A percentile compares a stretch with the other conserved stretches of the same genome.
phyloP scores from a whole-genome alignment of 2,888 invertebrate genomes.

The Drosophila helvetica region DNA sequence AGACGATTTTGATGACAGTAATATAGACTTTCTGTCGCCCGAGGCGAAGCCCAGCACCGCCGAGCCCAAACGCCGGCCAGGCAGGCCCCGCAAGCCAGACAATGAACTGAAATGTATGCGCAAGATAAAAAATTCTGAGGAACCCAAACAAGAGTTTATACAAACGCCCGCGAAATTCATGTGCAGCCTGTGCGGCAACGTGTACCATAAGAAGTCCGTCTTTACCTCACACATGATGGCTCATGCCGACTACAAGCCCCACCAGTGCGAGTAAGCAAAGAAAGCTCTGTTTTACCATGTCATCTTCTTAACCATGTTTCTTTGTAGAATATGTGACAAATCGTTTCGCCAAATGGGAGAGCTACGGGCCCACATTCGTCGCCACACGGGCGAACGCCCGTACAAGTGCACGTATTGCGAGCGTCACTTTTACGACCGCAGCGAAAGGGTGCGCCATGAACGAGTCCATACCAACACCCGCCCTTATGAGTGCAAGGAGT shows the following conservation, averaged over 20 bases:
- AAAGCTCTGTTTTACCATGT: not conserved
- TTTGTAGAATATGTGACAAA: slow-evolving; percentile 76
- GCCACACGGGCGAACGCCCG: slow-evolving; percentile 83
- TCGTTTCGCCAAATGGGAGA: slow-evolving; percentile 81
- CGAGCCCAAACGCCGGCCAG: slow-evolving; percentile 49
- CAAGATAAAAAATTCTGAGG: slow-evolving; percentile 17
- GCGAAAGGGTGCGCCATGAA: slow-evolving; percentile 68
- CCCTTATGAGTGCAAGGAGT: slow-evolving; percentile 78
- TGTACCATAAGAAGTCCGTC: slow-evolving; percentile 73
- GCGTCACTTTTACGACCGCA: slow-evolving; percentile 70
- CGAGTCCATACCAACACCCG: slow-evolving; percentile 81
- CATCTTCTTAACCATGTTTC: not conserved
- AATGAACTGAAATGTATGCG: slow-evolving; percentile 60
- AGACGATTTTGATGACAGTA: slow-evolving; percentile 38
- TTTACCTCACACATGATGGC: slow-evolving; percentile 79
- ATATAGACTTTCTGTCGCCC: slow-evolving; percentile 47
- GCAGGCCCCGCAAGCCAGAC: slow-evolving; percentile 66
- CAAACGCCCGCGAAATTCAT: slow-evolving; percentile 45
- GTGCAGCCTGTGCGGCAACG: slow-evolving; percentile 81
- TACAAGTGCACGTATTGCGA: slow-evolving; percentile 80
- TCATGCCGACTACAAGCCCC: slow-evolving; percentile 79
- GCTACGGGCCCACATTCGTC: slow-evolving; percentile 83
- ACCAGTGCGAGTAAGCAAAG: slow-evolving; percentile 81
- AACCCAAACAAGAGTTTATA: not conserved
- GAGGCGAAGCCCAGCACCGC: slow-evolving; percentile 16